Evolutionary conservation across 2,113 vertebrate species (phyloP), one percentile per base, ranked within the genome.

Genomic region (Onychorhynchus coronatus): DNA sequence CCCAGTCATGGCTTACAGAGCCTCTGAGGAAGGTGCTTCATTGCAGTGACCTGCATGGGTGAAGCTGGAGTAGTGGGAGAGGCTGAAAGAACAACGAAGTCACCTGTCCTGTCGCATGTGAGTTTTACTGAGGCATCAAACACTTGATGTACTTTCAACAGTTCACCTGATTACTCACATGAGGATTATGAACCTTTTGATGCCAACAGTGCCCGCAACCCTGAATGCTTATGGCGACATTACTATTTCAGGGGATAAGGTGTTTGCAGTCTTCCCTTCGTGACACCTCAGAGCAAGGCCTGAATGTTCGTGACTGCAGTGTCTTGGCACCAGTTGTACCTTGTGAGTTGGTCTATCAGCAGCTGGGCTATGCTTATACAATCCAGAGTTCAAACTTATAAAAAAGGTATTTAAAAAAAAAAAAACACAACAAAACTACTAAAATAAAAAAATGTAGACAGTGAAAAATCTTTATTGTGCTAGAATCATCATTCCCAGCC

Each of bases 401-500:
- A 58, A 78, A 88, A 59, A 65, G 8, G 31, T 24, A 76, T 52
- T 74, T 93, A 42, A 77, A 39, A 66, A 63, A 42, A 77, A 39
- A 66, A 63, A 42, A 79, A 15, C 4, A 0, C 14, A 8, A 65
- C 27, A 61, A 33, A 8, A 65, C 27, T 56, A 33, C 41, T 47
- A 52, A 84, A 86, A 82, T 85, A 46, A 70, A 71, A 91, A 95
- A 88, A 71, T 22, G 7, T 39, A 74, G 87, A 47, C 35, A 72
- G 65, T 61, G 81, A 76, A 72, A 91, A 86, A 61, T 66, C 41
- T 85, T 90, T 85, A 55, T 30, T 61, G 72, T 81, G 65, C 33
- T 78, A 65, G 74, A 87, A 94, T 85, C 53, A 88, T 94, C 59
- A 75, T 70, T 91, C 83, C 87, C 89, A 92, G 47, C 66, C 44